Evolutionary conservation across 2,113 vertebrate genomes (phyloP), one percentile per base, ranked within the genome.

Genomic region (Peromyscus maniculatus): DNA sequence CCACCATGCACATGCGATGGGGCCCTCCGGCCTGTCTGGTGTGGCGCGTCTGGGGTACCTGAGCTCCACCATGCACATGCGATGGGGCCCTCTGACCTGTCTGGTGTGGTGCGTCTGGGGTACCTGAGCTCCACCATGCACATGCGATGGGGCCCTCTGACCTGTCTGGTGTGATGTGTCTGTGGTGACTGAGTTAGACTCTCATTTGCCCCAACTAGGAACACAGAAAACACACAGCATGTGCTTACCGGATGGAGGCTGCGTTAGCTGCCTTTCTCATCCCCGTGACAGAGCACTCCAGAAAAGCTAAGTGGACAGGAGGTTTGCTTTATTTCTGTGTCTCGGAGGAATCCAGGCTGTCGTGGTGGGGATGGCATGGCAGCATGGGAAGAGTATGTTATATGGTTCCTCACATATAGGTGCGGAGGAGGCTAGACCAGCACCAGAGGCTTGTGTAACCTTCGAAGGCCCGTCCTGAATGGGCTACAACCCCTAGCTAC

Each of bases 281-380:
- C 52, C n/a, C 69, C 6, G 13, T 19, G 69, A 57, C 67, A 57
- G 86, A 55, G 24, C 10, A 10, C 43, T 21, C n/a, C 19, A 55
- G 1, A 55, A 33, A 26, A 1, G 4, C 5, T 5, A 0, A 15
- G 36, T 17, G 3, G 6, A n/a, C 5, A 46, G 17, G 36, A 49
- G 46, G 21, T 55, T 21, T 71, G 21, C 46, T 69, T 36, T 33
- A 10, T 22, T 36, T 86, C 24, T 16, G 59, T 19, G 15, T 31
- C 62, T 46, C 39, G 21, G 82, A 87, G 43, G 84, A 49, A 3
- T 36, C 26, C 16, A 69, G 84, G 31, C 36, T 17, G 6, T 39
- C 24, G 2, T 57, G 52, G 36, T 10, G 16, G 52, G 36, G 69
- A 71, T 19, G 52, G 15, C 13, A 2, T 26, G 11, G 66, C 33